These are phyloP conservation scores for Spinus pinus DNA, from an alignment of 2,797 vertebrate genomes.

Conservation along the genomic window DNA sequence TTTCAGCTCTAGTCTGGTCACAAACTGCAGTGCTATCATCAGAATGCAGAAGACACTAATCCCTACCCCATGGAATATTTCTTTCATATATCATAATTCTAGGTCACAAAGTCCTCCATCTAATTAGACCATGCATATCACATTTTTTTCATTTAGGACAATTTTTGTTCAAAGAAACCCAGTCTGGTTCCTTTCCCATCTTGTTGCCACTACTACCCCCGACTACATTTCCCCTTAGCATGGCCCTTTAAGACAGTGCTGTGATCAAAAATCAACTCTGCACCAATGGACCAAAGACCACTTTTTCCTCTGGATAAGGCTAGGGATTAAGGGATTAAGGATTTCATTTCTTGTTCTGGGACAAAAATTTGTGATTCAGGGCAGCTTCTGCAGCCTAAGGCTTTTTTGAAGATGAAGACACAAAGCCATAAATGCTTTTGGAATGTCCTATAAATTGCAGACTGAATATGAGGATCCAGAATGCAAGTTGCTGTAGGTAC, in stretches of 20 bases:
- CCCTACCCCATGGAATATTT: background rate
- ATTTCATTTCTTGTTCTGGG: background rate
- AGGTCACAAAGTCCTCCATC: background rate
- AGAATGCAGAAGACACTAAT: background rate
- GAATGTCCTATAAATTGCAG: background rate
- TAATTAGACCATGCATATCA: background rate
- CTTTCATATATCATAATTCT: background rate
- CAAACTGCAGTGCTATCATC: background rate
- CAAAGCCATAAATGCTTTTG: background rate
- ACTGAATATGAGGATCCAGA: background rate
- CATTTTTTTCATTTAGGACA: background rate
- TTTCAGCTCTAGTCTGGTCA: background rate
- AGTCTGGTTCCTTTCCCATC: background rate
- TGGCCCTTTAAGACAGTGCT: background rate
- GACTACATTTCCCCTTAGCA: background rate
- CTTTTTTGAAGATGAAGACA: background rate
- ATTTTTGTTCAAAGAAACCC: background rate
- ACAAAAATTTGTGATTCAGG: background rate
- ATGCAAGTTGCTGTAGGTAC: background rate
- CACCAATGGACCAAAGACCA: background rate
- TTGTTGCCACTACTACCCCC: background rate
- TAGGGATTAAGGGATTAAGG: background rate
- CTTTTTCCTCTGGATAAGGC: background rate
- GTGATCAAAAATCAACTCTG: background rate
- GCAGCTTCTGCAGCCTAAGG: background rate